Conservation (phyloP, 2,888 invertebrate genomes). For the Mythimna vitellina region DNA sequence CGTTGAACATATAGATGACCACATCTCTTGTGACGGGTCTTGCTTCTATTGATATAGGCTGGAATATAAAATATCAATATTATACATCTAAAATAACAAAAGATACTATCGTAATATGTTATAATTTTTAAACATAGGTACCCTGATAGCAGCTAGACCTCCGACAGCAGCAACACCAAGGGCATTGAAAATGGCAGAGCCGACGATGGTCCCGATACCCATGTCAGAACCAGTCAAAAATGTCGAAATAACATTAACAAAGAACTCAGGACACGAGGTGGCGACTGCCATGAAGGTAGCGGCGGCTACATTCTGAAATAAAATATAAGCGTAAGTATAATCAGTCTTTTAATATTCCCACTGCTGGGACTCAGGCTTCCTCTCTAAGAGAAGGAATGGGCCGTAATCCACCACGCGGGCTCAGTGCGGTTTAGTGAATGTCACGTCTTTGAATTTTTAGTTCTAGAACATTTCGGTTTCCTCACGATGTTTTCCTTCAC, state of each 20-base stretch:
- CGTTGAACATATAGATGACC: constrained; percentile 93
- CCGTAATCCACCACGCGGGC: too few relatives aligned
- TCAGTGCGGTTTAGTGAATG: too few relatives aligned
- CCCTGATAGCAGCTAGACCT: constrained; percentile 93
- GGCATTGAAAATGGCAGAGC: constrained; percentile 96
- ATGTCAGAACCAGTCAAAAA: constrained; percentile 95
- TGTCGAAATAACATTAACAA: constrained; percentile 97
- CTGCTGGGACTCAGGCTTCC: too few relatives aligned
- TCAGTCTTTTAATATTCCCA: too few relatives aligned
- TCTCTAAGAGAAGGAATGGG: too few relatives aligned
- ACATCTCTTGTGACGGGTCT: constrained; percentile 96
- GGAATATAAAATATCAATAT: constrained; percentile 63
- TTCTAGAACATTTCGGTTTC: too few relatives aligned
- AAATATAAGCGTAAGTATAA: constrained; percentile 36
- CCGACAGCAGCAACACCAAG: constrained; percentile 96
- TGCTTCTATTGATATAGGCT: constrained; percentile 95
- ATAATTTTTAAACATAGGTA: constrained; percentile 73
- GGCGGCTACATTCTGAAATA: constrained; percentile 96
- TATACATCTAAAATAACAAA: not conserved
- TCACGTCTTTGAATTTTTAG: too few relatives aligned
- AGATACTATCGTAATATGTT: not conserved
- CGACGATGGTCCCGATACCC: constrained; percentile 96
- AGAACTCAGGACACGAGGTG: constrained; percentile 98
- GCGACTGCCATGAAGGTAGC: constrained; percentile 99
- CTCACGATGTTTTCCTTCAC: too few relatives aligned